phyloP scores from a whole-genome alignment of 2,113 vertebrate genomes.

The Psammodynastes pulverulentus region DNA sequence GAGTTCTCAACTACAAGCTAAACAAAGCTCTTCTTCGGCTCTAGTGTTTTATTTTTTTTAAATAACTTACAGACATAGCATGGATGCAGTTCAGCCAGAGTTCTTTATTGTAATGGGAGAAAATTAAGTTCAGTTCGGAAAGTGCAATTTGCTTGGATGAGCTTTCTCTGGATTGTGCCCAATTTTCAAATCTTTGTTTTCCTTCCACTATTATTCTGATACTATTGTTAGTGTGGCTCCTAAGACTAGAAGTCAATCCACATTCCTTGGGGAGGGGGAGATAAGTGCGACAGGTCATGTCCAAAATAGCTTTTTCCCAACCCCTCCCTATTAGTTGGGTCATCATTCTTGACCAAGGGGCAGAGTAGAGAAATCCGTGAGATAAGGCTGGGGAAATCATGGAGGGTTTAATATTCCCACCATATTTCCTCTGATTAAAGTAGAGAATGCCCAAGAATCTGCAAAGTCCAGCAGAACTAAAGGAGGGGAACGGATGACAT shows the following conservation, averaged over 20 bases:
- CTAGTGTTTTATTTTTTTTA: background rate
- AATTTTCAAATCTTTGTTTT: background rate
- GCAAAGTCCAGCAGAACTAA: background rate
- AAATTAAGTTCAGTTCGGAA: background rate
- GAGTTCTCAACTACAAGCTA: conserved; percentile 58
- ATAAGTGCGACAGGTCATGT: background rate
- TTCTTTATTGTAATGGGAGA: background rate
- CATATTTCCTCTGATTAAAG: background rate
- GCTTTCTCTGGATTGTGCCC: background rate
- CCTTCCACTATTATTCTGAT: background rate
- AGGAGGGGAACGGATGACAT: background rate
- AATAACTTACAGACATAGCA: conserved; percentile 5
- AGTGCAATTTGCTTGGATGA: background rate
- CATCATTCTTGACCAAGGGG: background rate
- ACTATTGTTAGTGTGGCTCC: background rate
- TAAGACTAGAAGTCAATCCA: background rate
- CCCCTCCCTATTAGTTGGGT: background rate
- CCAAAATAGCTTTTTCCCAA: background rate
- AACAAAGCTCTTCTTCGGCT: conserved; percentile 44
- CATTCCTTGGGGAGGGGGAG: background rate
- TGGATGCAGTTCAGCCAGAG: background rate
- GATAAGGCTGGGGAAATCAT: background rate
- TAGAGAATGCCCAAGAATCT: background rate
- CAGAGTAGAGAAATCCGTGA: background rate
- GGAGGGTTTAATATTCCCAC: background rate